Conservation (phyloP, 2,797 vertebrate genomes). For the Mus spretus region DNA sequence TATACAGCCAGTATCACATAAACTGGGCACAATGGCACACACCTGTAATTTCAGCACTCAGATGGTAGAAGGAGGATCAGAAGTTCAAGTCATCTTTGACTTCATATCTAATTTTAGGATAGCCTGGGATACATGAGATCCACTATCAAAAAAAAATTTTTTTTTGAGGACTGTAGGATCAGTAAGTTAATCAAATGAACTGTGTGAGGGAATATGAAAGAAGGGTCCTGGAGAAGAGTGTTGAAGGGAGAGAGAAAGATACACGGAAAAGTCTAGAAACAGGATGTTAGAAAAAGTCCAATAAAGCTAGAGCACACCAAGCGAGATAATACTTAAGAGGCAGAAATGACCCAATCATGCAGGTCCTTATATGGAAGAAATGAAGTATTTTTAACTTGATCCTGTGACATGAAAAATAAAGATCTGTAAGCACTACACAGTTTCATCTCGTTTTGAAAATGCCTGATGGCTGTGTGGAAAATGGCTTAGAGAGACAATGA, state of each 20-base stretch:
- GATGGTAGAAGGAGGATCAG: not conserved
- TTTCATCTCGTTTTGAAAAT: slow-evolving; percentile 53
- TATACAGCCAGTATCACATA: not conserved
- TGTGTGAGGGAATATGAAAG: slow-evolving; percentile 19
- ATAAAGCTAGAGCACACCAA: not conserved
- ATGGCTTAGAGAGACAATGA: not conserved
- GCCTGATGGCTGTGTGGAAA: not conserved
- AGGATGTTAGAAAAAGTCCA: slow-evolving; percentile 19
- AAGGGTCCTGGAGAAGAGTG: not conserved
- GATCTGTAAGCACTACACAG: not conserved
- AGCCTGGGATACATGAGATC: not conserved
- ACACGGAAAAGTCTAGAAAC: slow-evolving; percentile 25
- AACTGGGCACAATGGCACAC: not conserved
- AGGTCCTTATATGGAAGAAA: not conserved
- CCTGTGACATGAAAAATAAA: slow-evolving; percentile 17
- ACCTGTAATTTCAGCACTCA: not conserved
- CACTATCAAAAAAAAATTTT: not conserved
- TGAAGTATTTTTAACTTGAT: slow-evolving; percentile 42
- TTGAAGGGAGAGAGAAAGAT: slow-evolving; percentile 13
- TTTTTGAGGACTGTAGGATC: slow-evolving; percentile 29
- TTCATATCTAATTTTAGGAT: not conserved
- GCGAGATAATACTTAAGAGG: slow-evolving; percentile 7
- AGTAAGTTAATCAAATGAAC: slow-evolving; percentile 32
- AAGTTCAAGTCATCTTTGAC: not conserved
- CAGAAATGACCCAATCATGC: not conserved